Base-by-base conservation (phyloP, 2,888 invertebrate species). In the Penaeus monodon region DNA sequence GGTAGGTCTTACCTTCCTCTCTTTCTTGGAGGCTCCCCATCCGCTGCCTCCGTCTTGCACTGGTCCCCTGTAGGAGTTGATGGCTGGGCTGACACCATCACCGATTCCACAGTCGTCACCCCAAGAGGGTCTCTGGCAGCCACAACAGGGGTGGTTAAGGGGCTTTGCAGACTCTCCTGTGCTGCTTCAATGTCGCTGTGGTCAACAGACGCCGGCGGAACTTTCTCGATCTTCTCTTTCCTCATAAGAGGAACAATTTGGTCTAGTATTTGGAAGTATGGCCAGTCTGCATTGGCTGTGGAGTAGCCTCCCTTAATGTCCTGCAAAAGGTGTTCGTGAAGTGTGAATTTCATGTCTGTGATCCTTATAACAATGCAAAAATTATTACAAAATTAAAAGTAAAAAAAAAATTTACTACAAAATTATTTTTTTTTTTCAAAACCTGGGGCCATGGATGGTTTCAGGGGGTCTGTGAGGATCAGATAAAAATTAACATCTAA, bases 211-310 rank as follows among this genome's bases (percentile, higher is more conserved):
- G 38, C 24, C 22, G 84, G 44, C 0, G 66, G 76, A 20, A 81
- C 27, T 66, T 81, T 81, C 29, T 83, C 87, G 8, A 87, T 80
- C 66, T 79, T 80, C 33, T 87, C 87, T 64, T 87, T 87, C 33
- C 84, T 79, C 79, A 87, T 87, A 22, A 87, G 84, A 27, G 87
- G 87, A n/a, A 87, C 87, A 38, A 87, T 76, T 29, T 83, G 80
- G 76, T 87, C 87, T 49, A 87, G 84, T 44, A 87, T 84, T 65
- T 84, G 87, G 66, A 84, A 87, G 79, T 87, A 80, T 27, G 84
- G 84, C 87, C 87, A 87, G 29, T 87, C 87, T 27, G 57, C 79
- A 64, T 38, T 84, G 10, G 87, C 64, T 38, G 87, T 87, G 6
- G 87, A 87, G 70, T 65, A 87, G 49, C 86, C 86, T 6, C 83